phyloP scores from a whole-genome alignment of 2,888 invertebrate species.

The Baronia brevicornis region DNA sequence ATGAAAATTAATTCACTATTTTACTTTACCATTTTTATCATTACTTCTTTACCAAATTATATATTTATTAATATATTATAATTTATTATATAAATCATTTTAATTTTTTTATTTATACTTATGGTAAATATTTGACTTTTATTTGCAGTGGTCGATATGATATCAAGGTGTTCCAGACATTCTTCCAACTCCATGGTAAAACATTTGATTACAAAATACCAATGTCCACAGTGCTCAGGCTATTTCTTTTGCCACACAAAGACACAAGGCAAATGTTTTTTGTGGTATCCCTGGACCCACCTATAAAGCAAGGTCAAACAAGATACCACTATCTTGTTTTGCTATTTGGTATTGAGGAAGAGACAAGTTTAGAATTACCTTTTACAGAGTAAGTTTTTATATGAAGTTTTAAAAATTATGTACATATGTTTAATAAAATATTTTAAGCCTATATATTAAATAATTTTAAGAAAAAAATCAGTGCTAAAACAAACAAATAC shows the following conservation, averaged over 20 bases:
- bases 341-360: constrained; percentile 95
- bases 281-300: constrained; percentile 97
- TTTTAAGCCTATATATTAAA: too few relatives aligned
- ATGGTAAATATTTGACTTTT: constrained; percentile 10
- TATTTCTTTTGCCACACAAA: constrained; percentile 97
- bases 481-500: too few relatives aligned
- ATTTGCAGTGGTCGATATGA: constrained; percentile 93
- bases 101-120: background rate
- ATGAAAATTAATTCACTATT: too few relatives aligned
- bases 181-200: constrained; percentile 88
- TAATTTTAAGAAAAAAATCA: too few relatives aligned
- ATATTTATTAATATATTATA: too few relatives aligned
- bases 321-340: constrained; percentile 97
- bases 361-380: constrained; percentile 92
- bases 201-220: constrained; percentile 99
- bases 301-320: constrained; percentile 99
- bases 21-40: too few relatives aligned
- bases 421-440: constrained; percentile 4
- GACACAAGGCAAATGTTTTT: constrained; percentile 99
- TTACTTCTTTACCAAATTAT: too few relatives aligned
- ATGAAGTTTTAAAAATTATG: background rate
- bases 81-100: too few relatives aligned
- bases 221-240: constrained; percentile 94
- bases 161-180: constrained; percentile 91
- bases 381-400: constrained; percentile 87